A percentile compares a stretch with the other conserved stretches of the same genome.
phyloP scores from a whole-genome alignment of 2,113 vertebrate genomes.

The Callorhinus ursinus region DNA sequence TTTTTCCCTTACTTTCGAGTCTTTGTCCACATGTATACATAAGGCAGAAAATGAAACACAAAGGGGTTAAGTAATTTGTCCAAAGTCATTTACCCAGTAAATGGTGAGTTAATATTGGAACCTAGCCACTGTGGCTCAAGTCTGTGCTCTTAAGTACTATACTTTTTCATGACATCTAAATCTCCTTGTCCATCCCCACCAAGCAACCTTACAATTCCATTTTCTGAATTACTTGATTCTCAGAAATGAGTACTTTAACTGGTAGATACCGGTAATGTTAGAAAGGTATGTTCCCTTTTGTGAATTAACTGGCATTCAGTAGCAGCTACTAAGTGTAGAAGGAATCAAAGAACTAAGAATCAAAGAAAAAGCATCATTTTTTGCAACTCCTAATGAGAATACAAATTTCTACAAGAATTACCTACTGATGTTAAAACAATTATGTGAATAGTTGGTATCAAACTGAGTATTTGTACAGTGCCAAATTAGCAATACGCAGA shows the following conservation, averaged over 20 bases:
- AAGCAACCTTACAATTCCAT: conserved; percentile 14
- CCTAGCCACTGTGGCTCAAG: not conserved
- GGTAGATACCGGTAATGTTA: not conserved
- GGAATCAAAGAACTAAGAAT: not conserved
- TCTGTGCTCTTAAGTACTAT: not conserved
- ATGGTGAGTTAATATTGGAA: not conserved
- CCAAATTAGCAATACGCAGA: not conserved
- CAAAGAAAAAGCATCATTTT: not conserved
- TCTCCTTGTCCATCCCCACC: not conserved
- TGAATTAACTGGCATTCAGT: not conserved
- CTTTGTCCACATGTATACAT: not conserved
- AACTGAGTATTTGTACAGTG: not conserved
- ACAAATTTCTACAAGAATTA: not conserved
- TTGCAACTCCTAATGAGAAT: not conserved
- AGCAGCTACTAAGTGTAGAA: not conserved
- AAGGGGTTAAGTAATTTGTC: not conserved
- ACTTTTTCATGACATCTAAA: not conserved
- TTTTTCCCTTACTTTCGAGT: not conserved
- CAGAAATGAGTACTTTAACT: not conserved
- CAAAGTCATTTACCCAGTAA: not conserved
- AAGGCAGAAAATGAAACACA: conserved; percentile 7
- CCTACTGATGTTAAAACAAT: not conserved
- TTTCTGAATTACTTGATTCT: conserved; percentile 24
- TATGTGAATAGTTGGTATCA: not conserved
- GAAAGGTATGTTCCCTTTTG: not conserved